Percentiles rank a stretch among this genome's conserved stretches.
Conservation (phyloP, 92 coral and sea anemone species). For the Porites rus region DNA sequence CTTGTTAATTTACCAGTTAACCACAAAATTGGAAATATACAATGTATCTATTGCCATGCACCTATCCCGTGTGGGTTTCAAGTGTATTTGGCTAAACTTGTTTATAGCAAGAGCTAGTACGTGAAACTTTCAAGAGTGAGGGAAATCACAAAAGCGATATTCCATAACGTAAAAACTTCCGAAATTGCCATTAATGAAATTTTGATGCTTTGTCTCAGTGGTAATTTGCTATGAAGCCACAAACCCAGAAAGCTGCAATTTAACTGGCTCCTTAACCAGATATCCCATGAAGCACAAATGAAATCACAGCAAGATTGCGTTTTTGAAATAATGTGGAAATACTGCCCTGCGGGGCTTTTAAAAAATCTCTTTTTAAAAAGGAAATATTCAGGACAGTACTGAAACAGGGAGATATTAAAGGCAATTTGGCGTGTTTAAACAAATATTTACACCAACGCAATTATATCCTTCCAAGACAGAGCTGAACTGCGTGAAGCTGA, state of each 20-base stretch:
- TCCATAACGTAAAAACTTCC: neutral
- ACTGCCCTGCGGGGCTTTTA: neutral
- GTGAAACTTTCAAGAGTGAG: neutral
- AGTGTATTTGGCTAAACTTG: neutral
- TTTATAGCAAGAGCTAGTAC: neutral
- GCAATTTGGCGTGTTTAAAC: neutral
- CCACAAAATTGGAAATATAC: no score
- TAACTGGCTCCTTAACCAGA: neutral
- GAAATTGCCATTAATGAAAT: constrained; percentile 7
- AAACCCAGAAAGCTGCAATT: neutral
- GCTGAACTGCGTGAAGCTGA: neutral
- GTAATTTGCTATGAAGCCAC: constrained; percentile 25
- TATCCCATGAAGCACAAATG: constrained; percentile 11
- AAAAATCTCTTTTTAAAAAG: neutral
- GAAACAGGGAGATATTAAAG: neutral
- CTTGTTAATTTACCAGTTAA: no score
- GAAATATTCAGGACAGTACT: neutral
- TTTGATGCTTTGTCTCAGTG: neutral
- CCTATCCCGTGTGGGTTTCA: no score
- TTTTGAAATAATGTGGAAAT: neutral
- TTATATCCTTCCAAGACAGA: neutral
- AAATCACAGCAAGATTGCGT: neutral
- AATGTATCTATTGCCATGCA: no score
- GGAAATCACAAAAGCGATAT: neutral
- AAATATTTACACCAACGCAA: neutral